Evolutionary conservation across 92 coral and sea anemone genomes (phyloP), one percentile per base, ranked within the genome.

Genomic region (Porites evermanni): DNA sequence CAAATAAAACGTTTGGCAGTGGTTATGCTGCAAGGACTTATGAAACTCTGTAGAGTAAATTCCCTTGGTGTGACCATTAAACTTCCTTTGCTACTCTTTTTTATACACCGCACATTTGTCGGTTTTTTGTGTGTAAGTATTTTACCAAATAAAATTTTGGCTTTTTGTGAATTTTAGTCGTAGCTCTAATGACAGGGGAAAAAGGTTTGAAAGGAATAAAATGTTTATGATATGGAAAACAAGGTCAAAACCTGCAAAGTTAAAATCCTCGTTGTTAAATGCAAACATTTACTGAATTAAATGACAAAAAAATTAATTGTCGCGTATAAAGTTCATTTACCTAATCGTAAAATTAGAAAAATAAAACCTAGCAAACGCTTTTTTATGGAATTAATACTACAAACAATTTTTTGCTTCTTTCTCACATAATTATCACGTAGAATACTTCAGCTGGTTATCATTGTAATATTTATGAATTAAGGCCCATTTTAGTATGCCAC

Each of bases 401-500:
- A 53, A 70, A 53, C 12, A 54, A 14, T 14, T 24, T 73, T 21
- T 51, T 38, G 18, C 59, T 67, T 44, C 13, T 29, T 63, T 66
- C 70, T 32, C 21, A 79, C 74, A 6, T 87, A 14, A 66, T 79
- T 66, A 79, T 79, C 84, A 79, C 84, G 29, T 52, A 50, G n/a
- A 13, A 12, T 67, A 20, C 53, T 80, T 20, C 53, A 80, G 67
- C 77, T 80, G 77, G 54, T 23, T 53, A 69, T 38, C 47, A 38
- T 38, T 38, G 47, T 38, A 38, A 38, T 38, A 38, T 38, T 38
- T 38, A 38, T 38, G 47, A 38, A 38, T 38, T 38, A 38, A 38
- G 47, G 47, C 47, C 47, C 47, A 38, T 3, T 38, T 38, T 38
- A 38, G 47, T 38, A 38, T 4, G 47, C 47, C 4, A 38, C 47